Conservation (phyloP, 2,888 invertebrate genomes). For the Amblyteles armatorius region DNA sequence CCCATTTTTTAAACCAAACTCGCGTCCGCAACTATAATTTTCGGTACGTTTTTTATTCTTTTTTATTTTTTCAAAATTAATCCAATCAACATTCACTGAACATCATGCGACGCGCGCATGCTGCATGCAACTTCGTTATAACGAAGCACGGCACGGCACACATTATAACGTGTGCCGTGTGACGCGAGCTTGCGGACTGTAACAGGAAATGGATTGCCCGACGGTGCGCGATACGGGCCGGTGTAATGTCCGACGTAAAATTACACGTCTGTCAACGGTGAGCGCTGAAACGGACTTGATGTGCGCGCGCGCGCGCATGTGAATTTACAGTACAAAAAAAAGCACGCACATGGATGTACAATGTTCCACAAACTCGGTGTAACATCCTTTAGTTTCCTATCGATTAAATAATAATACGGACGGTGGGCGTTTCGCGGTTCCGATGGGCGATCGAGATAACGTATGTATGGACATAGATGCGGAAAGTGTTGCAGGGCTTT, state of each 20-base stretch:
- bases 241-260: slow-evolving; percentile 2
- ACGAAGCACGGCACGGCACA: too few species aligned
- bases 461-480: slow-evolving; percentile 1
- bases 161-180: neutral
- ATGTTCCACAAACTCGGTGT: slow-evolving; percentile 5
- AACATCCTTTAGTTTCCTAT: slow-evolving; percentile 12
- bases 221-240: neutral
- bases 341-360: neutral
- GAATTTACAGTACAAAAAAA: neutral
- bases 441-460: slow-evolving; percentile 5
- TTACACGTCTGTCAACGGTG: slow-evolving; percentile 7
- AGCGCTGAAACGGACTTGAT: neutral
- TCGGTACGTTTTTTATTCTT: neutral
- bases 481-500: neutral
- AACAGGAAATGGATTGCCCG: slow-evolving; percentile 8
- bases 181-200: neutral
- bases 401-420: slow-evolving; percentile 48
- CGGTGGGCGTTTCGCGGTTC: neutral
- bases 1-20: too few species aligned
- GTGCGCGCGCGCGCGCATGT: neutral
- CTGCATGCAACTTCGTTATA: neutral
- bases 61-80: neutral
- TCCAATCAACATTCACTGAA: neutral
- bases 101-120: neutral
- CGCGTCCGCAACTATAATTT: too few species aligned